phyloP scores from a whole-genome alignment of 2,797 vertebrate genomes.

The Clarias laeviceps region DNA sequence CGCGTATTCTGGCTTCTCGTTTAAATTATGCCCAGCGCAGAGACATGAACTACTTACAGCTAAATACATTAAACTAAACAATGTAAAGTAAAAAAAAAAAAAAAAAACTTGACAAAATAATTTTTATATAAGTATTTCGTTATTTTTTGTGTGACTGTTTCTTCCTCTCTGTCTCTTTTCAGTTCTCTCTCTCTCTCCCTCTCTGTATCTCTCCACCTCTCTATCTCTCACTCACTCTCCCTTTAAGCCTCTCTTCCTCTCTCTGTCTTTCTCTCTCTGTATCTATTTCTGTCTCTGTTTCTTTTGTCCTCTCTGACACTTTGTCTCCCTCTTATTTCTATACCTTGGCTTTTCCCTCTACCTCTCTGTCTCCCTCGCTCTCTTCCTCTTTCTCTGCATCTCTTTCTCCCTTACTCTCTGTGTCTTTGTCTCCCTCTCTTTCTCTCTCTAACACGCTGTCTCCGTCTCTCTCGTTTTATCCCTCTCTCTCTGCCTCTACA shows the following conservation, averaged over 20 bases:
- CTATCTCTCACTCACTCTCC: no score
- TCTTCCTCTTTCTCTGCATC: not conserved
- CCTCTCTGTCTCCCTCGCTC: not conserved
- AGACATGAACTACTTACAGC: not conserved
- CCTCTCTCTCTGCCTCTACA: not conserved
- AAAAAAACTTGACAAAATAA: no score
- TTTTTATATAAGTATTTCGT: no score
- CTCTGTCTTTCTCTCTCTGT: not conserved
- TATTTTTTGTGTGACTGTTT: no score
- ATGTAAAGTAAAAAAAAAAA: no score
- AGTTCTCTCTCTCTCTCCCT: no score
- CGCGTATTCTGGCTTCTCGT: not conserved
- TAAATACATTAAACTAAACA: not conserved
- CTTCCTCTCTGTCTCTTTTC: no score
- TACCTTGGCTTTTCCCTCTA: not conserved
- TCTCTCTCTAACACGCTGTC: not conserved
- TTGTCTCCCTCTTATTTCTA: not conserved
- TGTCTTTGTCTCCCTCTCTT: not conserved
- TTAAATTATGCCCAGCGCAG: not conserved
- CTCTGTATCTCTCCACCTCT: no score
- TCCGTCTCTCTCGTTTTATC: not conserved
- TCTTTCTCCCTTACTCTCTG: not conserved
- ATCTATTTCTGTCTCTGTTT: not conserved
- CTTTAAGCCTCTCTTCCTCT: not conserved
- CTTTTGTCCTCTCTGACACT: not conserved